phyloP scores from a whole-genome alignment of 2,797 vertebrate genomes.

The Ataeniobius toweri region DNA sequence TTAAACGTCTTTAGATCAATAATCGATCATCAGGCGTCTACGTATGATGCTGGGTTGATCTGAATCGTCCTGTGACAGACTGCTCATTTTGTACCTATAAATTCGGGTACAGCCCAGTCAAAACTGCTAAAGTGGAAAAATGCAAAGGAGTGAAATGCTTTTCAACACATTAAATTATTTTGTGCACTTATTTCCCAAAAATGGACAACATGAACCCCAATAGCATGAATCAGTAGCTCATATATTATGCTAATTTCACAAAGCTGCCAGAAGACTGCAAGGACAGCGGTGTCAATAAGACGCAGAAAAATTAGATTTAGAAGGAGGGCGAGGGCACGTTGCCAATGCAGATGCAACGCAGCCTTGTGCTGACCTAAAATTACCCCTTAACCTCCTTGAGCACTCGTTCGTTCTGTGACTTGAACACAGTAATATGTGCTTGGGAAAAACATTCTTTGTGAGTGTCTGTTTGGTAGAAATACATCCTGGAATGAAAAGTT shows the following conservation, averaged over 20 bases:
- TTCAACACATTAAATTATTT: background rate
- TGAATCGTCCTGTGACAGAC: background rate
- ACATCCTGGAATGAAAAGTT: conserved; percentile 3
- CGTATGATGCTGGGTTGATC: background rate
- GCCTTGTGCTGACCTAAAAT: conserved; percentile 28
- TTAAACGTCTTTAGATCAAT: background rate
- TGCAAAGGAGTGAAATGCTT: background rate
- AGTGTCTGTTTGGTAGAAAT: conserved; percentile 13
- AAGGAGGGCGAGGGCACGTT: background rate
- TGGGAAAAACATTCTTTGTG: background rate
- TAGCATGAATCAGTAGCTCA: background rate
- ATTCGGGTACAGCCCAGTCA: background rate
- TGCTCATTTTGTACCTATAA: background rate
- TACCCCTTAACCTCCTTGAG: conserved; percentile 26
- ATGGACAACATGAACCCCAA: background rate
- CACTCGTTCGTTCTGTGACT: background rate
- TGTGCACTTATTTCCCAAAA: background rate
- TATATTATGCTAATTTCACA: background rate
- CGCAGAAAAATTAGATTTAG: background rate
- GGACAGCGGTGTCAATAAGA: background rate
- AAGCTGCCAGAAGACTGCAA: background rate
- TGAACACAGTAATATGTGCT: background rate
- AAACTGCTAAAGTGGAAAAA: background rate
- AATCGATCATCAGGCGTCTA: background rate
- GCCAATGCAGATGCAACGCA: background rate